Evolutionary conservation across 2,888 invertebrate species (phyloP).

Genomic region (Eristalis intricaria): DNA sequence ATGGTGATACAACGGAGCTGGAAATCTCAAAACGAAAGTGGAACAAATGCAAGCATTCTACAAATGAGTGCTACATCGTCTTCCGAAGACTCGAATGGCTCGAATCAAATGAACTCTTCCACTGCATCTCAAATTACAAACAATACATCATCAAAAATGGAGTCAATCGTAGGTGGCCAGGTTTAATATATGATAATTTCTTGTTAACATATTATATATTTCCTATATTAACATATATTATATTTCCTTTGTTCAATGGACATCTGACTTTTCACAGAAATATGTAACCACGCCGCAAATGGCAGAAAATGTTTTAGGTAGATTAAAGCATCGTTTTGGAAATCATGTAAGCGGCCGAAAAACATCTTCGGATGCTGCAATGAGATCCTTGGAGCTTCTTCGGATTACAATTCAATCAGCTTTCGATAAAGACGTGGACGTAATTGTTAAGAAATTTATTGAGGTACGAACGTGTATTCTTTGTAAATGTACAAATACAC

Average conservation of each 20-base stretch:
- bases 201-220: no score
- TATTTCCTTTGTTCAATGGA: not conserved
- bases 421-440: slow-evolving; percentile 85
- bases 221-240: no score
- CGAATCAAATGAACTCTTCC: slow-evolving; percentile 80
- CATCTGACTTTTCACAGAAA: slow-evolving; percentile 74
- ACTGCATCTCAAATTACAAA: slow-evolving; percentile 76
- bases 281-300: slow-evolving; percentile 79
- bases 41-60: slow-evolving; percentile 75
- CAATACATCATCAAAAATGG: slow-evolving; percentile 57
- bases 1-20: slow-evolving; percentile 81
- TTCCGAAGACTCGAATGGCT: slow-evolving; percentile 81
- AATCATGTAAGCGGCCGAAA: slow-evolving; percentile 75
- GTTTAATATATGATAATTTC: not conserved
- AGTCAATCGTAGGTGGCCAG: slow-evolving; percentile 44
- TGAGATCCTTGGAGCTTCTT: slow-evolving; percentile 83
- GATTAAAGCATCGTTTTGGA: slow-evolving; percentile 78
- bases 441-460: slow-evolving; percentile 84
- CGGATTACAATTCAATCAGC: slow-evolving; percentile 84
- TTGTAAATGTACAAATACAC: slow-evolving; percentile 4
- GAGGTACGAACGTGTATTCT: slow-evolving; percentile 79
- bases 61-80: slow-evolving; percentile 77
- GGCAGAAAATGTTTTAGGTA: slow-evolving; percentile 79
- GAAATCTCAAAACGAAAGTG: slow-evolving; percentile 78
- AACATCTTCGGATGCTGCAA: slow-evolving; percentile 78